Evolutionary conservation across 2,797 vertebrate genomes (phyloP).

Genomic region (Sandelia bainsii): DNA sequence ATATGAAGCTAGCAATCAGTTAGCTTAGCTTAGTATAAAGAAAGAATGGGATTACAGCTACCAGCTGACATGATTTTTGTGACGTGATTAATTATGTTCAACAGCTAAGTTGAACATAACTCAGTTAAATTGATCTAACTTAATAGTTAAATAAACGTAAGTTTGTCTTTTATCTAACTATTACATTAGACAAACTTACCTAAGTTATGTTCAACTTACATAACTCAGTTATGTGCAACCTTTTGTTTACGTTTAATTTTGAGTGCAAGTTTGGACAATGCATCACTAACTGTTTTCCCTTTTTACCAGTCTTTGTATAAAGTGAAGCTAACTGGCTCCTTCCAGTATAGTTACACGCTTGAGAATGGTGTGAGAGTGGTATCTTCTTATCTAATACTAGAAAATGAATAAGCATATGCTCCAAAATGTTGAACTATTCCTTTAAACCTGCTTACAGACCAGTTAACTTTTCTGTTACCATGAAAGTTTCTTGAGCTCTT

Average conservation of each 20-base stretch:
- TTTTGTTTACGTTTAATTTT: too few species aligned
- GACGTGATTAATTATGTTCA: too few species aligned
- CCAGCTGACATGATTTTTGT: too few species aligned
- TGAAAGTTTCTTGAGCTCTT: constrained; percentile 65
- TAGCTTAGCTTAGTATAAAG: constrained; percentile 17
- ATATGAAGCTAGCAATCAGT: constrained; percentile 4
- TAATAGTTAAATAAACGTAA: too few species aligned
- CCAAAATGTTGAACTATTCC: constrained; percentile 11
- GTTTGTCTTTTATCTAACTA: too few species aligned
- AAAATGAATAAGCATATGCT: background rate
- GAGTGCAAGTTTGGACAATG: background rate
- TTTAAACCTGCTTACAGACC: constrained; percentile 44
- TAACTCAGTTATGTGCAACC: too few species aligned
- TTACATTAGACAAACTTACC: too few species aligned
- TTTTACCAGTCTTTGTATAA: constrained; percentile 15
- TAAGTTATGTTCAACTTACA: too few species aligned
- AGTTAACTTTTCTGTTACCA: constrained; percentile 54
- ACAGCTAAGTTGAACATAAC: too few species aligned
- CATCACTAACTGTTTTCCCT: background rate
- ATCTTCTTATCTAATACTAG: background rate
- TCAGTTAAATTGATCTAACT: too few species aligned
- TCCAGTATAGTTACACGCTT: constrained; percentile 18
- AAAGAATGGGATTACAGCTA: background rate
- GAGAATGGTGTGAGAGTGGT: background rate
- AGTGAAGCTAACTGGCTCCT: constrained; percentile 1